These are phyloP conservation scores for Prenolepis imparis DNA, from an alignment of 2,888 invertebrate species.

Conservation along the genomic window DNA sequence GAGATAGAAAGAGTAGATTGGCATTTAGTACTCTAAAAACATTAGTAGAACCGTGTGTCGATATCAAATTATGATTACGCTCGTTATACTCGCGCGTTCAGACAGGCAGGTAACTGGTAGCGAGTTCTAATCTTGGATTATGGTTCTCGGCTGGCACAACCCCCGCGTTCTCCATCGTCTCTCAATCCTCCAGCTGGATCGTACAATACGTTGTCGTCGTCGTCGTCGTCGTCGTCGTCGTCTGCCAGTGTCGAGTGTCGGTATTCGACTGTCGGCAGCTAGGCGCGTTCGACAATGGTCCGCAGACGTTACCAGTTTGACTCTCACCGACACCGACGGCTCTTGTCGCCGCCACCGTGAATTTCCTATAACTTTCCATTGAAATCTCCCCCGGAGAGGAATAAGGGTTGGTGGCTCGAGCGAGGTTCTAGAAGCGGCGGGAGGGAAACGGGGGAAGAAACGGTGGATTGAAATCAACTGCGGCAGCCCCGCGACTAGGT, in stretches of 20 bases:
- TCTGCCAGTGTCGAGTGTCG: conserved; percentile 71
- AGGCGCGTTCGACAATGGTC: conserved; percentile 74
- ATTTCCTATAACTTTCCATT: conserved; percentile 82
- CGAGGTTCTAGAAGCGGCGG: conserved; percentile 49
- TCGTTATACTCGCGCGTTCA: conserved; percentile 41
- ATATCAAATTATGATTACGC: conserved; percentile 68
- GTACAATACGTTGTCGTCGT: conserved; percentile 66
- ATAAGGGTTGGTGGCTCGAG: conserved; percentile 68
- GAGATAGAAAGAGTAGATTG: not conserved
- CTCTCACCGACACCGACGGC: conserved; percentile 73
- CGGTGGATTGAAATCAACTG: conserved; percentile 71
- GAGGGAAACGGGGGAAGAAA: conserved; percentile 40
- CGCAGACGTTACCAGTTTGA: conserved; percentile 78
- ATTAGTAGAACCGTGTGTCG: not conserved
- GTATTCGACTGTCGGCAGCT: conserved; percentile 72
- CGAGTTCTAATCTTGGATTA: conserved; percentile 76
- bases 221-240: conserved; percentile 55
- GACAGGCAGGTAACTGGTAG: conserved; percentile 51
- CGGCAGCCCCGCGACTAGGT: conserved; percentile 50
- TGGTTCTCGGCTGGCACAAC: conserved; percentile 60
- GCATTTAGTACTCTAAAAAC: not conserved
- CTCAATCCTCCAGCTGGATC: conserved; percentile 56
- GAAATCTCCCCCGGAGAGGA: conserved; percentile 78
- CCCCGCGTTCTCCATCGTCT: conserved; percentile 54
- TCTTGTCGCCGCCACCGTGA: conserved; percentile 76